A percentile compares a stretch with the other conserved stretches of the same genome.
Evolutionary conservation across 2,888 invertebrate species (phyloP).

Genomic region (Eristalis pertinax): DNA sequence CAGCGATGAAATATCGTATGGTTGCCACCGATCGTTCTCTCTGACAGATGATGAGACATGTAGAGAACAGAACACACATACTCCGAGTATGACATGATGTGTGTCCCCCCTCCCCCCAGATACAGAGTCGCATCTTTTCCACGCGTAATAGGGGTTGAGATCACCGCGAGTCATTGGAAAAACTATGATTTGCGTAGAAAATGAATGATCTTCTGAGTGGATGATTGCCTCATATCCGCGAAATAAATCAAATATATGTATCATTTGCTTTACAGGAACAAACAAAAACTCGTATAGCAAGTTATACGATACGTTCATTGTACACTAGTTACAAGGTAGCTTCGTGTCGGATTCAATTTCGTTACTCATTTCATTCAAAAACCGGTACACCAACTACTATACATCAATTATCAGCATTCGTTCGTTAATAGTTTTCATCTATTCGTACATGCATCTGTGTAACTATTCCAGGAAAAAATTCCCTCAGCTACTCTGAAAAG

Average conservation of each 20-base stretch:
- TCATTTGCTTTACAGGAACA: neutral
- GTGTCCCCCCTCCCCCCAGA: neutral
- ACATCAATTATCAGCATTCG: neutral
- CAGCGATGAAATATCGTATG: constrained; percentile 5
- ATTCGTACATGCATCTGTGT: neutral
- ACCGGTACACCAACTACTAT: neutral
- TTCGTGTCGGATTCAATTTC: neutral
- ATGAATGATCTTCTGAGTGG: neutral
- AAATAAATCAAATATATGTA: neutral
- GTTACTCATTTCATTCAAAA: neutral
- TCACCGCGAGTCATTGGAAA: neutral
- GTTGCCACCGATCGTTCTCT: neutral
- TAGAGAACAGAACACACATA: neutral
- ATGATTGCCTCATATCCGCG: neutral
- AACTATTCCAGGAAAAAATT: neutral
- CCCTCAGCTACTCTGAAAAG: neutral
- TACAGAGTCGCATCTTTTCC: neutral
- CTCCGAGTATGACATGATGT: no score
- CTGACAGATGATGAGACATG: neutral
- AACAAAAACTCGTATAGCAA: neutral
- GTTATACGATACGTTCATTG: neutral
- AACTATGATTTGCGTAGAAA: neutral
- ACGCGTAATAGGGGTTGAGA: neutral
- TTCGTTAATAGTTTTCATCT: neutral
- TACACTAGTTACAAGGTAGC: neutral